Percentiles rank a stretch among this genome's conserved stretches.
Conservation (phyloP, 2,113 vertebrate genomes). For the Tympanuchus pallidicinctus region DNA sequence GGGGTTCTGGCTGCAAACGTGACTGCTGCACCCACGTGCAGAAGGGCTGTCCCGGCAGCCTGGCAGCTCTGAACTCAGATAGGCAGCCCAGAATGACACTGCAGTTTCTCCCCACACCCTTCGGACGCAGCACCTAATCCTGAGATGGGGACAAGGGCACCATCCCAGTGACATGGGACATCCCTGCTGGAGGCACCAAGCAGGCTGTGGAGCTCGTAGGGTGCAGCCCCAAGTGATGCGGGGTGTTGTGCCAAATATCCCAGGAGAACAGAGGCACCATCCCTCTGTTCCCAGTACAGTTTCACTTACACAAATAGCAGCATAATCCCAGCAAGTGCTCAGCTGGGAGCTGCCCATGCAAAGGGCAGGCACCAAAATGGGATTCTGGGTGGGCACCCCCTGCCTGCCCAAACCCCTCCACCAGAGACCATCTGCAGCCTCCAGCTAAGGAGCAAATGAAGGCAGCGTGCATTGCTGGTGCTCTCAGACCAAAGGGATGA, state of each 20-base stretch:
- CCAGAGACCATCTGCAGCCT: slow-evolving; percentile 52
- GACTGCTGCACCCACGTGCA: neutral
- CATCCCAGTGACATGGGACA: fast-evolving
- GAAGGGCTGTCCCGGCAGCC: neutral
- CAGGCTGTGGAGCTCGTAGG: fast-evolving
- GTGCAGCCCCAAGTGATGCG: neutral
- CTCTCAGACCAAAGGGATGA: neutral
- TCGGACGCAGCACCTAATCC: fast-evolving
- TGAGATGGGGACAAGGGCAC: neutral
- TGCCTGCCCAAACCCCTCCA: neutral
- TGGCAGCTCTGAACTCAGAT: neutral
- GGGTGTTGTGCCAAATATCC: slow-evolving; percentile 29
- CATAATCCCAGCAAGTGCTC: slow-evolving; percentile 53
- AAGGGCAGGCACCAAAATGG: slow-evolving; percentile 40
- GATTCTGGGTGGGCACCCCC: neutral
- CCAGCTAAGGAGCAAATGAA: slow-evolving; percentile 17
- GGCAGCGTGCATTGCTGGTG: neutral
- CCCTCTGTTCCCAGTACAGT: slow-evolving; percentile 47
- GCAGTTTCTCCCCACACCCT: neutral
- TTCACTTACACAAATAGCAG: slow-evolving; percentile 59
- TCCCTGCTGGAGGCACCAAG: neutral
- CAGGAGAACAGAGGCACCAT: slow-evolving; percentile 40
- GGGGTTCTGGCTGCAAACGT: neutral
- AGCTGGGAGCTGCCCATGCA: slow-evolving; percentile 52
- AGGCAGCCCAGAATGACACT: neutral